Evolutionary conservation across 2,888 invertebrate genomes (phyloP), one percentile per base, ranked within the genome.

Genomic region (Magallana nippona): DNA sequence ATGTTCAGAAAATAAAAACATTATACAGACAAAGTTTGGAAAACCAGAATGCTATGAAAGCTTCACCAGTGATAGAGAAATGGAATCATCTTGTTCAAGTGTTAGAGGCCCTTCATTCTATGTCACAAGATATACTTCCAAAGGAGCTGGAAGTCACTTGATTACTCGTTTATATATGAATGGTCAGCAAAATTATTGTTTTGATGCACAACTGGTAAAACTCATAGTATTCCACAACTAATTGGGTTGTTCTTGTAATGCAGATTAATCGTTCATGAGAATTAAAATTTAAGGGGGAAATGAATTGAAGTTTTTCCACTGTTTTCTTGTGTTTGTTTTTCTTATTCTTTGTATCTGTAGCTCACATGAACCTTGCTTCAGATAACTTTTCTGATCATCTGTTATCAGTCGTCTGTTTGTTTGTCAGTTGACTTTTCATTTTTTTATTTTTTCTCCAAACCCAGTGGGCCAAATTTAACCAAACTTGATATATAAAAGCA

Each of bases 11-110:
- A 55, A 56, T 44, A 13, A 78, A 71, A 32, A 11, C 71, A 71
- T 32, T 71, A 15, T 71, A 71, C 15, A 27, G 71, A 71, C 19
- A 71, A 27, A 71, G 71, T 13, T 22, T 71, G 32, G 71, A 71
- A 27, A 71, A 71, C 22, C 22, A 2, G 32, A 32, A 71, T 10
- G 2, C 71, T 8, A 27, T 10, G 0, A 71, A 71, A 71, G 19
- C 27, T 22, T 22, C 32, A 22, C 27, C 22, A 15, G 15, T 71
- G 71, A 71, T 27, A 13, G 32, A 13, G 32, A 22, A 32, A 22
- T 71, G 71, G 71, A 71, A 11, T 32, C 71, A 27, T 32, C 71
- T 71, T 27, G 71, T 71, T 15, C 71, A 71, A 15, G 22, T 71
- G 27, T 71, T 71, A 27, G 71, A 71, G 27, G 71, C 32, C 13